phyloP scores from a whole-genome alignment of 2,797 vertebrate species.

The Phrynocephalus guinanensis region DNA sequence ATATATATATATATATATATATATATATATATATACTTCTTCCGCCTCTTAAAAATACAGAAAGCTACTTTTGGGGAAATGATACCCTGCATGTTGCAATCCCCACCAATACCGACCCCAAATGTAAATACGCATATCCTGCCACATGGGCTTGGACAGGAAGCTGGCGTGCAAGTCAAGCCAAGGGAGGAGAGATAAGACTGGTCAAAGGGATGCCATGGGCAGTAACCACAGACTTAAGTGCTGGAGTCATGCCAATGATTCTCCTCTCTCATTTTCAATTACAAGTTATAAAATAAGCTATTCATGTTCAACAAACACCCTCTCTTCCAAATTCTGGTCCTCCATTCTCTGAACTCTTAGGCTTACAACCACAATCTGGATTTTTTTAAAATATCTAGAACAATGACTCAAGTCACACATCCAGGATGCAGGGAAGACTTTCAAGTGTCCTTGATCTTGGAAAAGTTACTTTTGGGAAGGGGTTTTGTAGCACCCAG shows the following conservation, averaged over 20 bases:
- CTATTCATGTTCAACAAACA: background rate
- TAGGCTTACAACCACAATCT: background rate
- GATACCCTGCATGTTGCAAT: background rate
- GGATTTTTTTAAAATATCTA: no score
- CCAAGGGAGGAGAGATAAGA: background rate
- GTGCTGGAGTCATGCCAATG: background rate
- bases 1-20: background rate
- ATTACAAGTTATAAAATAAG: constrained; percentile 4
- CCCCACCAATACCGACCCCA: constrained; percentile 1
- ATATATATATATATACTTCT: background rate
- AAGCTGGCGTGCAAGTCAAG: background rate
- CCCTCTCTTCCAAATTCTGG: background rate
- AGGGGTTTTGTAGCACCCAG: background rate
- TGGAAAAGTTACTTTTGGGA: background rate
- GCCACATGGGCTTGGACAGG: background rate
- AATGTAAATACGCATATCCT: constrained; percentile 5
- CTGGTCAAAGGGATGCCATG: background rate
- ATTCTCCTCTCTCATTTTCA: constrained; percentile 7
- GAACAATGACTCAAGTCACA: no score
- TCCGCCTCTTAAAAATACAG: constrained; percentile 1
- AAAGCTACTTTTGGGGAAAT: constrained; percentile 13
- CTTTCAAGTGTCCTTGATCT: background rate
- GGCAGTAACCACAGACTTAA: background rate
- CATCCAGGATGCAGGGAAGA: background rate
- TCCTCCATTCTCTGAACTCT: background rate